phyloP scores from a whole-genome alignment of 2,113 vertebrate genomes.

The Arvicanthis niloticus region DNA sequence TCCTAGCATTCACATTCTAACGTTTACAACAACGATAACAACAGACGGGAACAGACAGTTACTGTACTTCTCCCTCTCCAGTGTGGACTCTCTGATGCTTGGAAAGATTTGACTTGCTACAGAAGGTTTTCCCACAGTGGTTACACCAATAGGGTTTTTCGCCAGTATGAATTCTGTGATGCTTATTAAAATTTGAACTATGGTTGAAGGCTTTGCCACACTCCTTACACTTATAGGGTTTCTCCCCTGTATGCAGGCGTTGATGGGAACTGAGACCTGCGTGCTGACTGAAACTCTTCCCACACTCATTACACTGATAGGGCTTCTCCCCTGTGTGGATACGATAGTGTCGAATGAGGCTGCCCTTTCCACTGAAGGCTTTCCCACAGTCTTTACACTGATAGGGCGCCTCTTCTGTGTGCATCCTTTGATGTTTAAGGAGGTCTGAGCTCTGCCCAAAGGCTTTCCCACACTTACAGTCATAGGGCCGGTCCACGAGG shows the following conservation, averaged over 20 bases:
- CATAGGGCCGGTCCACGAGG: conserved; percentile 83
- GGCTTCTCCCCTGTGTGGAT: conserved; percentile 84
- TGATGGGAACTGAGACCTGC: conserved; percentile 85
- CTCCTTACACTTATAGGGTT: conserved; percentile 81
- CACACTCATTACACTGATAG: conserved; percentile 81
- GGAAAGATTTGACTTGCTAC: conserved; percentile 84
- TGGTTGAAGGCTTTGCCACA: conserved; percentile 82
- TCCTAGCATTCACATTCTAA: conserved; percentile 51
- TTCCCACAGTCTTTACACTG: conserved; percentile 84
- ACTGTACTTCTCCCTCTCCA: conserved; percentile 73
- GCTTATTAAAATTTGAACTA: conserved; percentile 82
- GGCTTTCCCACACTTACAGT: conserved; percentile 82
- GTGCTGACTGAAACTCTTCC: conserved; percentile 83
- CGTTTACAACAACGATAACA: neutral
- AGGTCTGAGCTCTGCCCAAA: conserved; percentile 82
- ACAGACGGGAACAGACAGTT: neutral
- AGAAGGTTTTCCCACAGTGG: conserved; percentile 82
- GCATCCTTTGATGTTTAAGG: conserved; percentile 81
- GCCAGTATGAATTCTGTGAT: conserved; percentile 79
- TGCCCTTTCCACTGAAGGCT: conserved; percentile 81
- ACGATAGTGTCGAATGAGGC: conserved; percentile 82
- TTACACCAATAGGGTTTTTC: conserved; percentile 83
- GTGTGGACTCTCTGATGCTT: conserved; percentile 84
- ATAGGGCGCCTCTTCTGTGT: conserved; percentile 80
- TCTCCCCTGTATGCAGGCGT: conserved; percentile 83